Evolutionary conservation across 2,888 invertebrate genomes (phyloP), one percentile per base, ranked within the genome.

Genomic region (Pollenia amentaria): DNA sequence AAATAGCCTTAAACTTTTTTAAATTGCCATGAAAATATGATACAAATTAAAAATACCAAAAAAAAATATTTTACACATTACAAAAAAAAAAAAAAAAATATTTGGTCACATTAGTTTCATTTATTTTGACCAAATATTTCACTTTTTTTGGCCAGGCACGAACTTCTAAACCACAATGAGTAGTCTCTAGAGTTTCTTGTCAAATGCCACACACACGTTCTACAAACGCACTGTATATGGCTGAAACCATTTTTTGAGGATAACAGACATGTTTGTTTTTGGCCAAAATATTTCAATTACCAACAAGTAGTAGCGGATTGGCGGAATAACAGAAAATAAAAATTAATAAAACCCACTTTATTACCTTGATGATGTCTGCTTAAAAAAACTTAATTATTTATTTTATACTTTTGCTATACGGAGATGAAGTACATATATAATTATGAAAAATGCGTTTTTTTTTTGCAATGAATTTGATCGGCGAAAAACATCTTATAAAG

Each of bases 141-240:
- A 2, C 46, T 53, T 57, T 16, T 21, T 62, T 57, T 53, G 40
- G 44, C 18, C 51, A 67, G 48, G 75, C 75, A 75, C 75, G 67
- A 62, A 69, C 75, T 21, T 29, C 29, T 40, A 18, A 21, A 46
- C 55, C 38, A 55, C 64, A 70, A 65, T 87, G 73, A 67, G 83
- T 84, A 88, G 85, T 88, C 88, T 85, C 88, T 79, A 81, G 88
- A 88, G 88, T 87, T 87, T 76, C 85, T 80, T 88, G 87, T 88
- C 88, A 88, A 85, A 87, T 85, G 12, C 70, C 75, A 84, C 51
- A 51, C 21, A 65, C 70, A 57, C 44, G 40, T 48, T 53, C 51
- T 2, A 77, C 53, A 16, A 14, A 44, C 40, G 18, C 60, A 60
- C 64, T 67, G 42, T 62, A 53, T 60, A 80, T 80, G 84, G 76